Base-by-base conservation (phyloP, 2,113 vertebrate genomes). In the Paramisgurnus dabryanus region DNA sequence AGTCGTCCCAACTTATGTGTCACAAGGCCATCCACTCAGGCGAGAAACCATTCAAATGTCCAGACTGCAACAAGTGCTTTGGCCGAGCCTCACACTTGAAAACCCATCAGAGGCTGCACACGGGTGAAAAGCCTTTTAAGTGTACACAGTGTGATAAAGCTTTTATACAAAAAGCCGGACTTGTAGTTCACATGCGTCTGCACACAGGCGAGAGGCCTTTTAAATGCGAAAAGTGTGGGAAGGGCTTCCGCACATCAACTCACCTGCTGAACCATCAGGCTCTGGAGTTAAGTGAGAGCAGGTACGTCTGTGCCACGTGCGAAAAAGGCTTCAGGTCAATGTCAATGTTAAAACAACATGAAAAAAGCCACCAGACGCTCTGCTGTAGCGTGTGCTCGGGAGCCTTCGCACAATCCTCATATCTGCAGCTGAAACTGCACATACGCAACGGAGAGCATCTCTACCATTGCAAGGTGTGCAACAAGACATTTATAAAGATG, bases 41-140 rank as follows among this genome's bases (percentile, higher is more conserved):
- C 1, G 90, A 93, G 81, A 83, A 90, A 67, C 92, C 93, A 0
- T 94, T 92, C 67, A 93, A 93, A 63, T 94, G 93, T 79, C 86
- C 90, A 0, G 92, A 92, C 1, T 94, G 93, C 1, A 92, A 92
- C 0, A 93, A 92, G 87, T 86, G 86, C 34, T 94, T 94, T 0
- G 91, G 90, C 15, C 92, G 93, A 0, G 89, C 91, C 22, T 93
- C 93, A 0, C 92, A 94, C 80, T 89, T 94, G 40, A 93, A 93
- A 82, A 93, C 92, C 2, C 93, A 94, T 81, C 89, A 84, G 1
- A 87, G 93, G 12, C 90, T 94, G 11, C 93, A 94, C 88, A 93
- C 93, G 0, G 92, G 93, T 0, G 92, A 94, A 84, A 94, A 93
- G 75, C 93, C 93, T 53, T 94, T 91, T 81, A 87, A 90, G 74